Evolutionary conservation across 92 coral and sea anemone species (phyloP), one percentile per base, ranked within the genome.

Genomic region (Muricea muricata): DNA sequence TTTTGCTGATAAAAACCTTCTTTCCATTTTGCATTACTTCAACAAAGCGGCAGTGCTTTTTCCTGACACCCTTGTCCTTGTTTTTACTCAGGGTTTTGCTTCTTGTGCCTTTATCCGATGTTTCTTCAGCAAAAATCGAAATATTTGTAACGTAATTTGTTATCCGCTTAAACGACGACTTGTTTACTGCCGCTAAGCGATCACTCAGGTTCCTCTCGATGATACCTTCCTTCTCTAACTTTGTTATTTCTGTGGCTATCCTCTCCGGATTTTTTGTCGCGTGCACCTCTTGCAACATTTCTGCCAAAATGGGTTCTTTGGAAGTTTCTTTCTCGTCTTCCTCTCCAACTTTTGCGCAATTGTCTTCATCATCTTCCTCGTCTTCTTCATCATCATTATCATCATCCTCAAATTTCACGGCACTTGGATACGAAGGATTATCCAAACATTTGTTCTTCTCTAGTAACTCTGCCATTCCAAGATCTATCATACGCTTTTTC

Each of bases 281-380:
- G 70, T 63, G 26, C 32, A 63, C 70, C 26, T 63, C 70, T 63
- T 63, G 70, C 70, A 63, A 32, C 20, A 63, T 26, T 32, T 63
- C 70, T 32, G 70, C 31, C 15, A 63, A 23, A 32, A 30, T 20
- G 20, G 20, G 70, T 15, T 63, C 31, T 4, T 63, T 21, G 5
- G 31, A 1, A 10, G 26, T 2, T 63, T 63, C 70, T 18, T 63
- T 34, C 45, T 67, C 74, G 4, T 67, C 23, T 33, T n/a, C n/a
- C n/a, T n/a, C n/a, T n/a, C n/a, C n/a, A n/a, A n/a, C n/a, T n/a
- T n/a, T n/a, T n/a, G n/a, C n/a, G n/a, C n/a, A n/a, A n/a, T n/a
- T n/a, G n/a, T n/a, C n/a, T n/a, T n/a, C n/a, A n/a, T n/a, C n/a
- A n/a, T n/a, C n/a, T n/a, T n/a, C n/a, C n/a, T n/a, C n/a, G n/a